phyloP scores from a whole-genome alignment of 2,888 invertebrate species.

The Pheosia tremula region DNA sequence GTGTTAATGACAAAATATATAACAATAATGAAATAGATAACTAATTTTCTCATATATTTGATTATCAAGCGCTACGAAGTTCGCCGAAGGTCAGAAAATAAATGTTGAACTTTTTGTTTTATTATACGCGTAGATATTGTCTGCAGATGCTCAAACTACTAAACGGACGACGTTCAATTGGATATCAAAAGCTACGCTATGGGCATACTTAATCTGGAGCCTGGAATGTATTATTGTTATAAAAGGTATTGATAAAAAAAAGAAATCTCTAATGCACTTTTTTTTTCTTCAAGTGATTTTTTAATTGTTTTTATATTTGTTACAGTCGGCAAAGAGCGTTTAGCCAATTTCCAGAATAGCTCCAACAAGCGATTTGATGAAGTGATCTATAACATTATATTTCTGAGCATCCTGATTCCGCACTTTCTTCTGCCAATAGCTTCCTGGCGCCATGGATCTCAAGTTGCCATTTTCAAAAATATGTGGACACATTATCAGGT shows the following conservation, averaged over 20 bases:
- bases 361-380: constrained; percentile 89
- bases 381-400: constrained; percentile 90
- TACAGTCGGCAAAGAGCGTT: constrained; percentile 82
- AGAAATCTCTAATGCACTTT: too few species aligned
- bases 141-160: constrained; percentile 65
- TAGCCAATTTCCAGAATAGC: constrained; percentile 81
- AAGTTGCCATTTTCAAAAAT: constrained; percentile 90
- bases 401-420: constrained; percentile 88
- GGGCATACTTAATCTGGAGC: constrained; percentile 87
- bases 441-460: constrained; percentile 88
- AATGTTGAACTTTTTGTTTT: neutral
- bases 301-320: constrained; percentile 24
- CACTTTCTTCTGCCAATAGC: constrained; percentile 88
- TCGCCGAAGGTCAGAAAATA: too few species aligned
- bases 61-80: too few species aligned
- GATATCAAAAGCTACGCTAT: constrained; percentile 87
- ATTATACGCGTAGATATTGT: constrained; percentile 10
- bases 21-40: too few species aligned
- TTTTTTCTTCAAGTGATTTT: neutral
- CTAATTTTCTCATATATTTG: too few species aligned
- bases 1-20: too few species aligned
- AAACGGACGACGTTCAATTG: constrained; percentile 85
- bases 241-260: constrained; percentile 53
- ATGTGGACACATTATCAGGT: constrained; percentile 92
- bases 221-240: constrained; percentile 85